Percentiles rank a stretch among this genome's conserved stretches.
Evolutionary conservation across 2,888 invertebrate genomes (phyloP).

Genomic region (Sphinx pinastri): DNA sequence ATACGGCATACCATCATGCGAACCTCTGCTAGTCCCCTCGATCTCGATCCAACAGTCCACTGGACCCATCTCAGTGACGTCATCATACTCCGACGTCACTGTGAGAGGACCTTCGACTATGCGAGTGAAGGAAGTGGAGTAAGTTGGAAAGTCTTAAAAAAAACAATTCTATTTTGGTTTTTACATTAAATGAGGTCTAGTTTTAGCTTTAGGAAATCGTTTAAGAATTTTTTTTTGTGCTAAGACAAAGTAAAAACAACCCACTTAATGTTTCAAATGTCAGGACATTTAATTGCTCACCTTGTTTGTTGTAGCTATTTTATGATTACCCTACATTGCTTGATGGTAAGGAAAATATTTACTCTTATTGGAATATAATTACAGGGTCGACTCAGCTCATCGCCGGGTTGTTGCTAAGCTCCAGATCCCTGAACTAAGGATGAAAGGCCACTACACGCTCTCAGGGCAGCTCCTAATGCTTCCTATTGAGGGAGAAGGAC

Average conservation of each 20-base stretch:
- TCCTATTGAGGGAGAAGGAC: constrained; percentile 88
- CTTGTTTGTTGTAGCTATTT: no score
- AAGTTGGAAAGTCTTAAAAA: constrained; percentile 49
- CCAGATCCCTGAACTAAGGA: constrained; percentile 85
- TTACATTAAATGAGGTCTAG: no score
- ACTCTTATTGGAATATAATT: constrained; percentile 34
- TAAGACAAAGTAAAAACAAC: no score
- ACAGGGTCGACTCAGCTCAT: constrained; percentile 82
- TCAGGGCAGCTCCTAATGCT: constrained; percentile 89
- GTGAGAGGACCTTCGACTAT: constrained; percentile 86
- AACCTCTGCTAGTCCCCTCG: constrained; percentile 85
- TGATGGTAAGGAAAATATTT: no score
- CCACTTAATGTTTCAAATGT: no score
- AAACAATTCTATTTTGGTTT: no score
- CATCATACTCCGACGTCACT: constrained; percentile 84
- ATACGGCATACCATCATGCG: constrained; percentile 86
- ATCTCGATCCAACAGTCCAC: constrained; percentile 85
- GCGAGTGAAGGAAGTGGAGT: constrained; percentile 84
- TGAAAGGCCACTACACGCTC: constrained; percentile 87
- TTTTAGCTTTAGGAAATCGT: no score
- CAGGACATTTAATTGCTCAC: no score
- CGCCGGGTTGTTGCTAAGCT: constrained; percentile 85
- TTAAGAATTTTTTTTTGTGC: no score
- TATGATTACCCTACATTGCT: no score
- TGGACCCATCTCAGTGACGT: constrained; percentile 85